phyloP scores from a whole-genome alignment of 2,113 vertebrate genomes.

The Bos javanicus region DNA sequence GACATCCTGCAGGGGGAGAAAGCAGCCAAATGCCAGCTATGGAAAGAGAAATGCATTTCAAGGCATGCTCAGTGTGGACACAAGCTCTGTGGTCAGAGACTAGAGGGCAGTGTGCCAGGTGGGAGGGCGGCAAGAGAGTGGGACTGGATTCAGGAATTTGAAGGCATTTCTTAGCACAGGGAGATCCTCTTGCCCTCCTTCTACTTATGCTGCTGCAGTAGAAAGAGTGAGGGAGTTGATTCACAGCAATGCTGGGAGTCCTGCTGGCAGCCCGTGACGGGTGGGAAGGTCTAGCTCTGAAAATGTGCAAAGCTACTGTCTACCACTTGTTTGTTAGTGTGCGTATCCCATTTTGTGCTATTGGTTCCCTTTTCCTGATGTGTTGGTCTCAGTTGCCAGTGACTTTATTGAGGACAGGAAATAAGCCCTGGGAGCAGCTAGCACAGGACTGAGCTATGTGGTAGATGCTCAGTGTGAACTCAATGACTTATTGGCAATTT shows the following conservation, averaged over 20 bases:
- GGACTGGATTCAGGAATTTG: no score
- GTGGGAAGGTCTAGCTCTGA: not conserved
- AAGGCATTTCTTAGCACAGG: not conserved
- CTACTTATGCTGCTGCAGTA: not conserved
- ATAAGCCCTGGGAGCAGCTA: not conserved
- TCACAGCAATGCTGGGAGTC: not conserved
- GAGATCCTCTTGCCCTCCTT: not conserved
- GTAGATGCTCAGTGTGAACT: not conserved
- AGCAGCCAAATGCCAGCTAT: not conserved
- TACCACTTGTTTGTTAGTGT: not conserved
- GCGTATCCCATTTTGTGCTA: not conserved
- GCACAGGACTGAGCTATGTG: rapidly evolving
- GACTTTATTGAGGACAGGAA: not conserved
- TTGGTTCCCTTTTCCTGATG: not conserved
- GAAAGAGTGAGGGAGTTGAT: not conserved
- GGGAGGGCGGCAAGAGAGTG: no score
- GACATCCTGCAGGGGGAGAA: not conserved
- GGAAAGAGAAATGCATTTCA: not conserved
- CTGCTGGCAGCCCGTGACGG: not conserved
- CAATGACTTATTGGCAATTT: not conserved
- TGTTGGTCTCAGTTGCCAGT: not conserved
- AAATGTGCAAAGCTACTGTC: not conserved
- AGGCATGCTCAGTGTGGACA: rapidly evolving
- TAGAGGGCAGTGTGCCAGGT: no score
- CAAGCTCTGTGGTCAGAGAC: not conserved